Evolutionary conservation across 2,113 vertebrate species (phyloP), one percentile per base, ranked within the genome.

Genomic region (Copsychus sechellarum): DNA sequence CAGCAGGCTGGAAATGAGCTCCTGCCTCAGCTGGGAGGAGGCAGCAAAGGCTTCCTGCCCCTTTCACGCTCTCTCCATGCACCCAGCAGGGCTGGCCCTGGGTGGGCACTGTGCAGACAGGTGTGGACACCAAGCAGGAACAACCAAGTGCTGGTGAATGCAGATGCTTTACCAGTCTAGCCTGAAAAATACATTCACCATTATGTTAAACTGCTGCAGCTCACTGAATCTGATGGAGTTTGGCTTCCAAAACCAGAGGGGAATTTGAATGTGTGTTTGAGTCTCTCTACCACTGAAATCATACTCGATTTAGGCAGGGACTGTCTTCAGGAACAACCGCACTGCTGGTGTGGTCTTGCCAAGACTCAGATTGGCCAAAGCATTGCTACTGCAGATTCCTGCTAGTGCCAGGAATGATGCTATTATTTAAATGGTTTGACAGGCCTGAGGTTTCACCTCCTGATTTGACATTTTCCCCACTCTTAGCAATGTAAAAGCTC

Each of bases 11-110:
- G 89, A 19, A 2, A 38, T 9, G 11, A 33, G 8, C 33, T 54
- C n/a, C n/a, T 38, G n/a, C 88, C 26, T 65, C 8, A 31, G 69
- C 3, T 48, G 54, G 42, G 45, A 54, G 12, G 24, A 51, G 57
- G 67, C 86, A 92, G 58, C 38, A 43, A 25, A 81, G 20, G 28
- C 36, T 69, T 80, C 31, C 31, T 5, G 4, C 28, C 29, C 29
- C 0, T 54, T 12, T 51, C 8, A 14, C 3, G 2, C 29, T 53
- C 29, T 70, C 77, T 45, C 78, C 33, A 1, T 11, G 42, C 13
- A 43, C 26, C 12, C 67, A 57, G 64, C 4, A 5, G n/a, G 11
- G 11, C 53, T 84, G 53, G 45, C 42, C 5, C 29, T 25, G 42
- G 6, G 6, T 28, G 26, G 19, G 31, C 61, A 16, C 9, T 20